Evolutionary conservation across 1,140 invertebrate species (phyloP), one percentile per base, ranked within the genome.

Genomic region (Gonioctena quinquepunctata): DNA sequence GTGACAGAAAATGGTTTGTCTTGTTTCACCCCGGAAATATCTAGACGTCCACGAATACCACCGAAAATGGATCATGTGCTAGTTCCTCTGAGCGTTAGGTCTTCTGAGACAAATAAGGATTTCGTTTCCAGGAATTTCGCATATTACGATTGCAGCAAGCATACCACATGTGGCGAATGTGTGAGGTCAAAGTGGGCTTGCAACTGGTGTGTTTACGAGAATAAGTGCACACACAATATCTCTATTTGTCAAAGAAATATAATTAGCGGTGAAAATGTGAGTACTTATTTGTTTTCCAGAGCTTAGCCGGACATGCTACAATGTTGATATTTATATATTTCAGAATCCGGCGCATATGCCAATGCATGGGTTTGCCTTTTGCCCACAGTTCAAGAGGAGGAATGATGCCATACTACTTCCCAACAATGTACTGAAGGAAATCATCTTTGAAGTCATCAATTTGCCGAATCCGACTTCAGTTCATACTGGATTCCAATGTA

Each of bases 151-250:
- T 99, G 97, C 81, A 91, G 91, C 5, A 89, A 91, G 66, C 96
- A 98, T 82, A 90, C 86, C 8, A 94, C 93, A 74, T 97, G 95
- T 82, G 89, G 90, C 50, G 89, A 92, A 28, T 97, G 95, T 83
- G 93, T 96, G 3, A 90, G 89, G 76, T 94, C 93, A 63, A 90
- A 93, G 73, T 97, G 95, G 95, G 90, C 91, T 2, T 97, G 95
- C 79, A 96, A 94, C 79, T 97, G 97, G 97, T 98, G 97, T 84
- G 93, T 98, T 60, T 96, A 95, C 81, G 95, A 97, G 76, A 98
- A 98, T 83, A 92, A 90, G 78, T 99, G 96, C 82, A 94, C 95
- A 0, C 92, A 96, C 85, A 93, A 97, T 82, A 90, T 89, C 22
- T 91, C 92, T 25, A 84, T 87, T 21, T 97, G 95, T 83, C 93